A percentile compares a stretch with the other conserved stretches of the same genome.
Conservation (phyloP, 2,888 invertebrate species). For the Venustoraphidia nigricollis region DNA sequence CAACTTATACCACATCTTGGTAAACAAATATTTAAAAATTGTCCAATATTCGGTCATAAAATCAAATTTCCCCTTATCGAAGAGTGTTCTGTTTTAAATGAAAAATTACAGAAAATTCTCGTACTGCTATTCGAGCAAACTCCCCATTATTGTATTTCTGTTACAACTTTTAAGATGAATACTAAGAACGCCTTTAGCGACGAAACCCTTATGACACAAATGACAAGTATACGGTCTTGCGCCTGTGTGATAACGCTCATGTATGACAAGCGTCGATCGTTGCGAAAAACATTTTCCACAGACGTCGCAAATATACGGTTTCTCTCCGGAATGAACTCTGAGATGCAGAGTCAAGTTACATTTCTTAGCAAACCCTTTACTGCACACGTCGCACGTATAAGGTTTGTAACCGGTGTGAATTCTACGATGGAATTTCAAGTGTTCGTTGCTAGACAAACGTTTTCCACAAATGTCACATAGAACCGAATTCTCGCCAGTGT, state of each 20-base stretch:
- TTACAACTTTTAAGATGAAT: constrained; percentile 39
- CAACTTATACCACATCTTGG: too few relatives aligned
- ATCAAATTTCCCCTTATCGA: too few relatives aligned
- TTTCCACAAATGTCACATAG: constrained; percentile 45
- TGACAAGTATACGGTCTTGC: constrained; percentile 41
- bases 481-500: constrained; percentile 31
- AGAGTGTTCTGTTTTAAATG: too few relatives aligned
- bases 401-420: constrained; percentile 39
- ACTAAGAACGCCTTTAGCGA: constrained; percentile 43
- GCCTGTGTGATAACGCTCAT: constrained; percentile 43
- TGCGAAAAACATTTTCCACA: constrained; percentile 47
- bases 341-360: constrained; percentile 43
- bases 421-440: constrained; percentile 34
- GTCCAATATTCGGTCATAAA: too few relatives aligned
- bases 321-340: constrained; percentile 44
- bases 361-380: constrained; percentile 42
- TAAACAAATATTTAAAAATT: too few relatives aligned
- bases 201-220: constrained; percentile 43
- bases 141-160: constrained; percentile 14
- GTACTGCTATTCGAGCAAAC: constrained; percentile 3
- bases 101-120: too few relatives aligned
- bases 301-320: constrained; percentile 41
- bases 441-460: constrained; percentile 32
- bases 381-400: constrained; percentile 21
- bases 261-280: constrained; percentile 41